Evolutionary conservation across 2,797 vertebrate species (phyloP), one percentile per base, ranked within the genome.

Genomic region (Malurus splendens): DNA sequence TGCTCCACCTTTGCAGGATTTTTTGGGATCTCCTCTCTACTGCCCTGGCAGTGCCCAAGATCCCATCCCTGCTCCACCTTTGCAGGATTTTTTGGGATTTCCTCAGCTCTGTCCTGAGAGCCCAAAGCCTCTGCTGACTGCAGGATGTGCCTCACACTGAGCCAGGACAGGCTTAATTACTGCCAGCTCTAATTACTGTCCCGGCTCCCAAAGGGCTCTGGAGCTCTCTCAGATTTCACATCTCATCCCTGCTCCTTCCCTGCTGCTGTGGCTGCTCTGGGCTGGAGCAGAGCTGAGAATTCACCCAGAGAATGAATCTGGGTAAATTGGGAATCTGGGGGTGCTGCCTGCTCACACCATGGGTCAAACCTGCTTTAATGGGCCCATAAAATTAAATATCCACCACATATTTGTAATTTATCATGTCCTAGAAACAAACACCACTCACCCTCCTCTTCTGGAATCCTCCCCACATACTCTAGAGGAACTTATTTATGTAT

Each of bases 111-210:
- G 57, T 28, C 13, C 12, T 10, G 25, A 32, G 25, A 80, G 38
- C 48, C 60, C 10, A 15, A 56, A 41, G 60, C 38, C 57, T 45
- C 72, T 47, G 48, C 48, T 12, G 44, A 27, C 0, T 11, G 22
- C 81, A 3, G 36, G 10, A 30, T 56, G 65, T 33, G 50, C 73
- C 52, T 42, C 54, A 2, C 28, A 38, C 65, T 38, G 2, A 89
- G 73, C 66, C 30, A 74, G 48, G 67, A 57, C n/a, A 1, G 0
- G 2, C 68, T 89, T 90, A 72, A 95, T 95, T 93, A 86, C 57
- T 89, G 87, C 82, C 92, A 81, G 73, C 67, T 89, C 81, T 95
- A 95, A 95, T 94, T 92, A 94, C 82, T 7, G 18, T 23, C 41
- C 87, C 62, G 41, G 70, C 24, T 68, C 90, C 89, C 92, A 48